Evolutionary conservation across 2,113 vertebrate genomes (phyloP).

Genomic region (Anas platyrhynchos): DNA sequence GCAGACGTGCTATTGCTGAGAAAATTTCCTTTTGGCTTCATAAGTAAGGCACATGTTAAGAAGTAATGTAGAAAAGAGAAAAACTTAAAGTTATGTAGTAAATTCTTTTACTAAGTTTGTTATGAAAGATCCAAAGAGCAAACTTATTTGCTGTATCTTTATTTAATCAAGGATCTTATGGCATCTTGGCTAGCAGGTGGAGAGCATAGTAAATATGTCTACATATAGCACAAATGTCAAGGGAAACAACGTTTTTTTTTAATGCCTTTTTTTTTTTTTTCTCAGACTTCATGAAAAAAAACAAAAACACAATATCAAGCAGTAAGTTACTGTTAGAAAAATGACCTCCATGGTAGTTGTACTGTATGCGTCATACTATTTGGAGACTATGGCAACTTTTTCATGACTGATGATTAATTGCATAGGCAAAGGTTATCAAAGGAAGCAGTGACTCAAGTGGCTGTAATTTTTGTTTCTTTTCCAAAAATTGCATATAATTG

Average conservation of each 20-base stretch:
- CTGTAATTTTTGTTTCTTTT: slow-evolving; percentile 6
- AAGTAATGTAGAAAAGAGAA: not conserved
- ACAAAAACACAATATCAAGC: not conserved
- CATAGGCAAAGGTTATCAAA: not conserved
- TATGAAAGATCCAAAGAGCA: not conserved
- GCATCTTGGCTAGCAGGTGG: not conserved
- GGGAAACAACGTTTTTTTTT: not conserved
- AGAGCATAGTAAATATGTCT: not conserved
- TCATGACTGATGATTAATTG: not conserved
- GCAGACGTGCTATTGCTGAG: not conserved
- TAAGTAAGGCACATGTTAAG: not conserved
- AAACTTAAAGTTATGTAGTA: not conserved
- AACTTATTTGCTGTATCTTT: not conserved
- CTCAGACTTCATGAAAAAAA: not conserved
- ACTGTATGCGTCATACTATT: not conserved
- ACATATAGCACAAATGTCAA: not conserved
- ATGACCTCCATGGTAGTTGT: not conserved
- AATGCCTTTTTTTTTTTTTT: not conserved
- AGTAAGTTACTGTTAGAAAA: not conserved
- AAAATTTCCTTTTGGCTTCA: not conserved
- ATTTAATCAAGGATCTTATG: not conserved
- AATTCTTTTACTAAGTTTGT: not conserved
- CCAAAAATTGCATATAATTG: not conserved
- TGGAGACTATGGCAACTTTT: not conserved
- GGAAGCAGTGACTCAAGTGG: not conserved